Conservation (phyloP, 1,140 invertebrate genomes). For the Microplitis demolitor region DNA sequence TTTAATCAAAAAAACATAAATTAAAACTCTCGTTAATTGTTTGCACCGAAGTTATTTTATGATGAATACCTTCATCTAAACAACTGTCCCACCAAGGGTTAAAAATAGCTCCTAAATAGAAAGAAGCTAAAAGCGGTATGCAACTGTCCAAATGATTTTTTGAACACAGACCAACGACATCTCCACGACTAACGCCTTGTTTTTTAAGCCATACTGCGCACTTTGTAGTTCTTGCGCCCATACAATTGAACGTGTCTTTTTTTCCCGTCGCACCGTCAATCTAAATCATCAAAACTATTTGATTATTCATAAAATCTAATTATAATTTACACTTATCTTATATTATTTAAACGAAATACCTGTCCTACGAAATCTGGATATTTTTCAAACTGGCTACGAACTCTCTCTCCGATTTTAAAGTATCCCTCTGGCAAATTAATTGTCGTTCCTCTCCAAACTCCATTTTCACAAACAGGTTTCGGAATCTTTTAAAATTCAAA, state of each 20-base stretch:
- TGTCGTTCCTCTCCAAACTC: neutral
- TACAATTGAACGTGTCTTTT: conserved; percentile 52
- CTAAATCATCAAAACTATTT: conserved; percentile 12
- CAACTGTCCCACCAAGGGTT: conserved; percentile 34
- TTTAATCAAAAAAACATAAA: neutral
- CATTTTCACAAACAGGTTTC: neutral
- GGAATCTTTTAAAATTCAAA: neutral
- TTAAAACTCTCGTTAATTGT: neutral
- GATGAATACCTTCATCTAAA: conserved; percentile 7
- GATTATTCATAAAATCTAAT: neutral
- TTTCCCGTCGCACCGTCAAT: conserved; percentile 59
- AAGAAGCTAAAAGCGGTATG: conserved; percentile 55
- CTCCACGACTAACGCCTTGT: conserved; percentile 50
- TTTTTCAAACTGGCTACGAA: neutral
- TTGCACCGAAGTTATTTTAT: neutral
- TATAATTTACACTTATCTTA: neutral
- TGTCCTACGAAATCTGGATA: neutral
- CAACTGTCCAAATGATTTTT: conserved; percentile 56
- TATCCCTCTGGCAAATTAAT: neutral
- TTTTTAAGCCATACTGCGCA: conserved; percentile 55
- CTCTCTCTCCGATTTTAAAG: neutral
- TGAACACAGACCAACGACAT: conserved; percentile 54
- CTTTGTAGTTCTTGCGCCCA: conserved; percentile 50
- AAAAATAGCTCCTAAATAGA: conserved; percentile 52
- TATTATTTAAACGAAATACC: neutral